Evolutionary conservation across 35 echinoderm and acorn worm genomes (phyloP).

Genomic region (Heliocidaris tuberculata): DNA sequence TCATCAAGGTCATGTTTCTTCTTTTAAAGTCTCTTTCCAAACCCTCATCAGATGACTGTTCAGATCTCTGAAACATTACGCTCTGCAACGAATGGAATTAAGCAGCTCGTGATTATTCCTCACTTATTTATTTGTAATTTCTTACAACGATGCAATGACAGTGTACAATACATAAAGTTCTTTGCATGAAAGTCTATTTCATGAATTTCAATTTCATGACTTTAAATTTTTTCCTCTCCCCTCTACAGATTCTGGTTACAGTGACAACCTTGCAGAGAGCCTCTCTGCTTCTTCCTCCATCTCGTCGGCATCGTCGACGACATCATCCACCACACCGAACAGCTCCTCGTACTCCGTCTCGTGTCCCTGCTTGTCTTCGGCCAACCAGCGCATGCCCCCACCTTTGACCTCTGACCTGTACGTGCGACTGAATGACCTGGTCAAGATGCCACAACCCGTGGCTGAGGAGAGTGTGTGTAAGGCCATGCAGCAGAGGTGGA

Average conservation of each 20-base stretch:
- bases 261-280: slow-evolving; percentile 39
- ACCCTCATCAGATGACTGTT: too few species aligned
- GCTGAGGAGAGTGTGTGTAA: neutral
- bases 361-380: neutral
- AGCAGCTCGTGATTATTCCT: too few species aligned
- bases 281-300: slow-evolving; percentile 10
- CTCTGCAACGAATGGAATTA: too few species aligned
- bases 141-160: too few species aligned
- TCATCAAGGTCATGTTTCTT: too few species aligned
- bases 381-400: neutral
- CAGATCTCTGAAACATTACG: too few species aligned
- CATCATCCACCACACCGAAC: neutral
- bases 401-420: slow-evolving; percentile 22
- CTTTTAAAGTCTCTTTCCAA: too few species aligned
- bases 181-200: too few species aligned
- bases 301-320: slow-evolving; percentile 21
- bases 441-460: neutral
- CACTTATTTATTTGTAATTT: too few species aligned
- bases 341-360: slow-evolving; percentile 31
- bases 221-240: neutral
- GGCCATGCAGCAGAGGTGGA: slow-evolving; percentile 24
- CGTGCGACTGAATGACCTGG: slow-evolving; percentile 30
- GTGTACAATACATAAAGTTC: too few species aligned
- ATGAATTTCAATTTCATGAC: too few species aligned
- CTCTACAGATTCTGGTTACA: slow-evolving; percentile 40